phyloP scores from a whole-genome alignment of 2,797 vertebrate genomes.

The Sphenodon punctatus region DNA sequence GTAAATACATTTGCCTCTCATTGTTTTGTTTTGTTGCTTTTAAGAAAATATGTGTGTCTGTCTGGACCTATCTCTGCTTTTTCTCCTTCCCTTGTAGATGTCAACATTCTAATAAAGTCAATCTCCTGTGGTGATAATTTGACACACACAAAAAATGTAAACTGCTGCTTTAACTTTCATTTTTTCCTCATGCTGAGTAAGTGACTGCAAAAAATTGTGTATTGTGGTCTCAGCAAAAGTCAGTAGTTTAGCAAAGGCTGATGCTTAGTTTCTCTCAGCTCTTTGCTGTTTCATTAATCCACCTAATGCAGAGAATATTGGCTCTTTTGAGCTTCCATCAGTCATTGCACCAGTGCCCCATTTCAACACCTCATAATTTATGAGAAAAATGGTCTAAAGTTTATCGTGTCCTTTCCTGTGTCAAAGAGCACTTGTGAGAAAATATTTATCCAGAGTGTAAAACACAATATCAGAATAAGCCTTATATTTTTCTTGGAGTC shows the following conservation, averaged over 20 bases:
- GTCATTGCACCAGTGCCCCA: neutral
- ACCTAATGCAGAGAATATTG: rapidly evolving
- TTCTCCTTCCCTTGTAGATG: neutral
- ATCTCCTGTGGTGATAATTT: neutral
- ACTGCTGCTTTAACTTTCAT: neutral
- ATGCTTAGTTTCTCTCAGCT: slow-evolving; percentile 14
- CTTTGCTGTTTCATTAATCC: slow-evolving; percentile 31
- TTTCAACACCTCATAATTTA: neutral
- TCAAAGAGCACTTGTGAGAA: slow-evolving; percentile 42
- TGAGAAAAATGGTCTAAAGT: neutral
- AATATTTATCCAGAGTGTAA: slow-evolving; percentile 50
- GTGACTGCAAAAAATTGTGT: neutral
- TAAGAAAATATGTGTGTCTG: neutral
- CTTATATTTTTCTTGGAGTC: slow-evolving; percentile 55
- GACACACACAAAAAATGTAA: no score
- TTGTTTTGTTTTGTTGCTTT: neutral
- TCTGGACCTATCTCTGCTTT: neutral
- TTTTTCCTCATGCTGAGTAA: slow-evolving; percentile 9
- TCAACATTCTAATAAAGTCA: neutral
- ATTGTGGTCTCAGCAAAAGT: neutral
- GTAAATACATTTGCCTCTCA: neutral
- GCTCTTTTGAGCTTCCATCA: neutral
- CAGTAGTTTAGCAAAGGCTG: neutral
- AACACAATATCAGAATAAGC: slow-evolving; percentile 35
- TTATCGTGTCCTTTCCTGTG: slow-evolving; percentile 18